A percentile compares a stretch with the other conserved stretches of the same genome.
phyloP scores from a whole-genome alignment of 2,888 invertebrate species.

The Orthonychiurus folsomi region DNA sequence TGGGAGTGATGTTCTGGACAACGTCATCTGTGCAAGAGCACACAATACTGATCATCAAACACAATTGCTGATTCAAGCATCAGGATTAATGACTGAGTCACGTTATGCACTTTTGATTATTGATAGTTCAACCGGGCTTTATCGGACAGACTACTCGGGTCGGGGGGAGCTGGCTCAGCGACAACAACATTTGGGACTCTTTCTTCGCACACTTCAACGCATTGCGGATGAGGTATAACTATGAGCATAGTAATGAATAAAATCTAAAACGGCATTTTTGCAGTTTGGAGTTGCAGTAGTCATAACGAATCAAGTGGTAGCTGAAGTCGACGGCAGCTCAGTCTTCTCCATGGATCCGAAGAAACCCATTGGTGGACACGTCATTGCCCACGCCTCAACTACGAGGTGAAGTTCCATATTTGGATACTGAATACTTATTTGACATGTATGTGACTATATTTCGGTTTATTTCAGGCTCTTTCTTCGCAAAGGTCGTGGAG shows the following conservation, averaged over 20 bases:
- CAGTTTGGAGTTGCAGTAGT: constrained; percentile 97
- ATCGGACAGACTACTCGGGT: constrained; percentile 90
- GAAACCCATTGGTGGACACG: constrained; percentile 98
- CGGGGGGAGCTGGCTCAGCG: constrained; percentile 86
- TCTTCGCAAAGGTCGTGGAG: constrained; percentile 88
- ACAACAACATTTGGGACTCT: constrained; percentile 88
- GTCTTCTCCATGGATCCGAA: constrained; percentile 95
- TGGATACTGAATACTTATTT: not conserved
- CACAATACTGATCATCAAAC: constrained; percentile 98
- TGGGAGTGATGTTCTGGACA: constrained; percentile 83
- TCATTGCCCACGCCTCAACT: constrained; percentile 97
- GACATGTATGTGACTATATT: no score
- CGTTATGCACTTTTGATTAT: constrained; percentile 89
- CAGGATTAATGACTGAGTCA: constrained; percentile 98
- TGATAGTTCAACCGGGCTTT: constrained; percentile 92
- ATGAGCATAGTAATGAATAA: no score
- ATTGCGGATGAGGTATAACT: constrained; percentile 88
- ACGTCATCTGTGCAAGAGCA: constrained; percentile 92
- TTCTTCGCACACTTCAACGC: constrained; percentile 80
- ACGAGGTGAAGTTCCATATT: constrained; percentile 53
- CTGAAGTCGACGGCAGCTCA: constrained; percentile 86
- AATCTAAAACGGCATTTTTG: constrained; percentile 37
- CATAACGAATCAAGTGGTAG: constrained; percentile 98
- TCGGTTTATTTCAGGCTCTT: no score
- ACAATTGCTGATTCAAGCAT: constrained; percentile 75